phyloP scores from a whole-genome alignment of 2,888 invertebrate species.

The Coleophora deauratella region DNA sequence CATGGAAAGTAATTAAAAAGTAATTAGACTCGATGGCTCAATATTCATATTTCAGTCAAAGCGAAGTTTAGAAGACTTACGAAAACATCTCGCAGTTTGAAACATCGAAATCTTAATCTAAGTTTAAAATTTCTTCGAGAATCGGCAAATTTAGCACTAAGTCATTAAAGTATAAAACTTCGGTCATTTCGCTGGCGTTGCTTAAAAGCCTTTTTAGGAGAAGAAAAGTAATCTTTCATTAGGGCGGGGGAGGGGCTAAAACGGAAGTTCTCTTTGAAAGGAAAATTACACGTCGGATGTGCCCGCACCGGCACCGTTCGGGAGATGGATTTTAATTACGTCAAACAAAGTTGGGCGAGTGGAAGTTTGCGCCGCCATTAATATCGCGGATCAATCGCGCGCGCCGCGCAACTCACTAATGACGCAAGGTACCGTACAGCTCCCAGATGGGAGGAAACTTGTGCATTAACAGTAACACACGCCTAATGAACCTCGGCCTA shows the following conservation, averaged over 20 bases:
- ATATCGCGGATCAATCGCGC: slow-evolving; percentile 29
- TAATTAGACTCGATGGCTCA: slow-evolving; percentile 62
- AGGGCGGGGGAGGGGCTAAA: slow-evolving; percentile 67
- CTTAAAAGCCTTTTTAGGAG: slow-evolving; percentile 74
- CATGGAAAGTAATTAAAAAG: slow-evolving; percentile 67
- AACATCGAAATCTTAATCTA: slow-evolving; percentile 72
- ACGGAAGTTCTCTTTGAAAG: slow-evolving; percentile 73
- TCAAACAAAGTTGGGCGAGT: slow-evolving; percentile 57
- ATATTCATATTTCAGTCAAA: slow-evolving; percentile 63
- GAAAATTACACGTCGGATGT: slow-evolving; percentile 71
- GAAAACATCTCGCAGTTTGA: slow-evolving; percentile 63
- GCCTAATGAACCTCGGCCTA: slow-evolving; percentile 23
- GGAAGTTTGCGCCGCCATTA: slow-evolving; percentile 41
- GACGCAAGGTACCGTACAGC: slow-evolving; percentile 8
- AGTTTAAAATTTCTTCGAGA: slow-evolving; percentile 72
- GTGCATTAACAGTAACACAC: slow-evolving; percentile 24
- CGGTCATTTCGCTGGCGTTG: slow-evolving; percentile 72
- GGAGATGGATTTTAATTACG: slow-evolving; percentile 73
- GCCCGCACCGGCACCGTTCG: slow-evolving; percentile 44
- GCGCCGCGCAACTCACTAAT: slow-evolving; percentile 34
- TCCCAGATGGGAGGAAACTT: slow-evolving; percentile 22
- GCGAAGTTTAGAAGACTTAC: slow-evolving; percentile 48
- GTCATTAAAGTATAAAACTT: slow-evolving; percentile 75
- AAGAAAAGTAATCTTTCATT: slow-evolving; percentile 74
- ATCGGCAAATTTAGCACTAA: slow-evolving; percentile 74